These are phyloP conservation scores for Austrolebias charrua DNA, from an alignment of 2,797 vertebrate species.

Conservation along the genomic window DNA sequence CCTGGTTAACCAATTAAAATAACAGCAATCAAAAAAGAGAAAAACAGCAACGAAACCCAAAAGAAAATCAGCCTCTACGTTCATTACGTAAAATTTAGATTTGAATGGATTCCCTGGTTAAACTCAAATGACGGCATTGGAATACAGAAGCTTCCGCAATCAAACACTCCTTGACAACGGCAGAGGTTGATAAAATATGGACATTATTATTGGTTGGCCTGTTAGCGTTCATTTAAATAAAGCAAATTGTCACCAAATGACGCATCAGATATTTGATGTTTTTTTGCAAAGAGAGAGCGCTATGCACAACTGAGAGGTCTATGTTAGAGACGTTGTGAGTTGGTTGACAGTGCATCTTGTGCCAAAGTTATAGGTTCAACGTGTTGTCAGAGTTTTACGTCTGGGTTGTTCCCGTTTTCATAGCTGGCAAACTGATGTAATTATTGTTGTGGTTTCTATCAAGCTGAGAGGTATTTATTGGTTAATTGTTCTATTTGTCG, in stretches of 20 bases:
- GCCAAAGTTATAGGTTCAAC: conserved; percentile 31
- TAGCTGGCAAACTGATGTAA: conserved; percentile 5
- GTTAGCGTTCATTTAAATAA: neutral
- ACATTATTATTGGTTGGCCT: conserved; percentile 3
- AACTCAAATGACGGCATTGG: conserved; percentile 64
- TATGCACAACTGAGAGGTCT: neutral
- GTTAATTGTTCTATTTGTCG: conserved; percentile 5
- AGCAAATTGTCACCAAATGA: conserved; percentile 3
- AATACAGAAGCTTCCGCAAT: conserved; percentile 70
- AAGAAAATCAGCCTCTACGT: conserved; percentile 34
- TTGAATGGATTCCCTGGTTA: conserved; percentile 41
- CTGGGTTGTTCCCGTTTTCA: conserved; percentile 11
- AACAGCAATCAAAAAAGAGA: conserved; percentile 54
- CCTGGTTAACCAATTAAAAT: conserved; percentile 79
- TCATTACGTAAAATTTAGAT: conserved; percentile 42
- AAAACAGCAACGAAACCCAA: conserved; percentile 65
- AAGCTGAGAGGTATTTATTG: conserved; percentile 2
- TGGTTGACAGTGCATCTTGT: conserved; percentile 31
- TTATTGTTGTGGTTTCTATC: conserved; percentile 20
- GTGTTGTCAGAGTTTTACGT: conserved; percentile 1
- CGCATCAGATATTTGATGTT: neutral
- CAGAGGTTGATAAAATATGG: conserved; percentile 33
- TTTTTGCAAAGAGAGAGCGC: conserved; percentile 1
- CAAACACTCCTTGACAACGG: conserved; percentile 73
- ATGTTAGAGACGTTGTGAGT: neutral